Percentiles rank a stretch among this genome's conserved stretches.
Evolutionary conservation across 2,797 vertebrate species (phyloP).

Genomic region (Carapus acus): DNA sequence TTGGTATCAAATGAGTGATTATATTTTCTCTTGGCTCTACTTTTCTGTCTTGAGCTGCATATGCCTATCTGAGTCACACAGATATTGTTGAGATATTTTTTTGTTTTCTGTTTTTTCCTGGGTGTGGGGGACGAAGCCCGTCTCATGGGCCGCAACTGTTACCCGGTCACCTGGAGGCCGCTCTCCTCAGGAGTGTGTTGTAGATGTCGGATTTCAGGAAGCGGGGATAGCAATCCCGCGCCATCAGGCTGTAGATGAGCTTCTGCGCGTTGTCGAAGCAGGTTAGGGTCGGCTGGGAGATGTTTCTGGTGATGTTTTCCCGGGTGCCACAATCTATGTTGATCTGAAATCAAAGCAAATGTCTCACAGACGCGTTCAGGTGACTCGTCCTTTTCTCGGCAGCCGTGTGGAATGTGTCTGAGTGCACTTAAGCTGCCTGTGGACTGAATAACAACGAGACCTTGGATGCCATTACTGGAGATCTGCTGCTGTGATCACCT

Average conservation of each 20-base stretch:
- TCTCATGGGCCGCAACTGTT: constrained; percentile 35
- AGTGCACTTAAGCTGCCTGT: neutral
- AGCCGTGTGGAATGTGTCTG: constrained; percentile 1
- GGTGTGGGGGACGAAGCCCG: constrained; percentile 25
- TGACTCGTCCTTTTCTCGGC: constrained; percentile 11
- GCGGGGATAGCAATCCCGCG: constrained; percentile 90
- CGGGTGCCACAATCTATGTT: constrained; percentile 93
- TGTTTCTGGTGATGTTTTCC: constrained; percentile 83
- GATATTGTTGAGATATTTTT: too few relatives aligned
- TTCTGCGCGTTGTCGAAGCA: constrained; percentile 93
- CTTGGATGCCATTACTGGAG: neutral
- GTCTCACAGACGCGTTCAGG: constrained; percentile 12
- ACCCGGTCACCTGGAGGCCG: constrained; percentile 75
- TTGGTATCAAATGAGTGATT: constrained; percentile 34
- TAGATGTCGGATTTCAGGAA: constrained; percentile 92
- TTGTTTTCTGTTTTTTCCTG: too few relatives aligned
- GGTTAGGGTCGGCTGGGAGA: constrained; percentile 80
- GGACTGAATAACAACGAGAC: neutral
- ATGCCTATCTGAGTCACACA: constrained; percentile 54
- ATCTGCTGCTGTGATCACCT: constrained; percentile 71
- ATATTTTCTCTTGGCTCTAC: constrained; percentile 36
- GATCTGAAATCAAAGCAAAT: constrained; percentile 75
- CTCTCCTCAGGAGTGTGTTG: constrained; percentile 78
- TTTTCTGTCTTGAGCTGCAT: constrained; percentile 35
- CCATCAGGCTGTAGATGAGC: constrained; percentile 88